Evolutionary conservation across 2,797 vertebrate species (phyloP).

Genomic region (Hydrophis major): DNA sequence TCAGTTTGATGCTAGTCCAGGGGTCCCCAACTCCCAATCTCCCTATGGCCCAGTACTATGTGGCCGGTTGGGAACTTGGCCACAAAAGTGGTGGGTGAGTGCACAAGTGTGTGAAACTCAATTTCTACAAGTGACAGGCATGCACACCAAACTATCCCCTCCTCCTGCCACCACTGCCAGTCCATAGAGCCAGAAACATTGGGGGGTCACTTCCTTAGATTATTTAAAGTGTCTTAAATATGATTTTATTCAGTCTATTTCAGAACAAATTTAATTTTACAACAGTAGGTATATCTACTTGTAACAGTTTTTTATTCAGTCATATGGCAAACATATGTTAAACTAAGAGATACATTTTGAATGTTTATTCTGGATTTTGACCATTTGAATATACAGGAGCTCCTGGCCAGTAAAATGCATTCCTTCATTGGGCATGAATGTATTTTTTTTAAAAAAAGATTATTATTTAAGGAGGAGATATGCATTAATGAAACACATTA

Average conservation of each 20-base stretch:
- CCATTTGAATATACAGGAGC: neutral
- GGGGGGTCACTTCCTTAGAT: neutral
- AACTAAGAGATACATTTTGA: neutral
- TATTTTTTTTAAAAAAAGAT: constrained; percentile 31
- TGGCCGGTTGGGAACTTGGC: neutral
- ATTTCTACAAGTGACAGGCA: neutral
- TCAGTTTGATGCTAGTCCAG: neutral
- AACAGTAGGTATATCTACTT: neutral
- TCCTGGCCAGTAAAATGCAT: constrained; percentile 34
- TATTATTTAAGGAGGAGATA: constrained; percentile 40
- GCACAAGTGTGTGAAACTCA: neutral
- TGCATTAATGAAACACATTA: constrained; percentile 50
- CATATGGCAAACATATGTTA: neutral
- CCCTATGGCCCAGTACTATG: neutral
- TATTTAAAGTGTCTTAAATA: neutral
- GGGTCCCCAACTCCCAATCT: neutral
- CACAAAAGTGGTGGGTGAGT: accelerated
- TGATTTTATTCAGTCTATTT: neutral
- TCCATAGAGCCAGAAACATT: neutral
- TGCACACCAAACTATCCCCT: neutral
- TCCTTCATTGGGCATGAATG: constrained; percentile 42
- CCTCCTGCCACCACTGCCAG: neutral
- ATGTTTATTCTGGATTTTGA: constrained; percentile 8
- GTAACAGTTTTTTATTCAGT: neutral
- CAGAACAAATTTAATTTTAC: neutral